These are phyloP conservation scores for Nerophis ophidion DNA, from an alignment of 2,113 vertebrate species.

Conservation along the genomic window DNA sequence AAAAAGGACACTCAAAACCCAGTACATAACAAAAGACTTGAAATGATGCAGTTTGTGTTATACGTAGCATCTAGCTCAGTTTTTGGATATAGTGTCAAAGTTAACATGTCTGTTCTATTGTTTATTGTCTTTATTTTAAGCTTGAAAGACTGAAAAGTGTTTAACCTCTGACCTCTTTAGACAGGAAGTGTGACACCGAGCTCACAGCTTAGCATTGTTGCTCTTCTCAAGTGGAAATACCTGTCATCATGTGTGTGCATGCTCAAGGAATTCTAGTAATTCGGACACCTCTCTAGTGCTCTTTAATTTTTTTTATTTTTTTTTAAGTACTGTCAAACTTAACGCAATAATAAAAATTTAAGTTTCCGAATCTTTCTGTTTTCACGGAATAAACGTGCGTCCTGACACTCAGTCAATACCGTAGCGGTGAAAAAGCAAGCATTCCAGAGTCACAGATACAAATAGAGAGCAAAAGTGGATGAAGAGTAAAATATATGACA, in stretches of 20 bases:
- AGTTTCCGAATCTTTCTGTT: neutral
- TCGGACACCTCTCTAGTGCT: slow-evolving; percentile 23
- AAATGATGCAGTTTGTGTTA: neutral
- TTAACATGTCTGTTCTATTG: slow-evolving; percentile 24
- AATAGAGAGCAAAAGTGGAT: too few species aligned
- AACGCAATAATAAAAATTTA: neutral
- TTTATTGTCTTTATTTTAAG: slow-evolving; percentile 22
- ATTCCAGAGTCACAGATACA: too few species aligned
- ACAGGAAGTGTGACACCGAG: slow-evolving; percentile 56
- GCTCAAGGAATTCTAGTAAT: slow-evolving; percentile 33
- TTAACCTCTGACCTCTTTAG: slow-evolving; percentile 62
- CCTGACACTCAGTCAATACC: too few species aligned
- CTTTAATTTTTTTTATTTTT: slow-evolving; percentile 8
- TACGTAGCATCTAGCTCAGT: neutral
- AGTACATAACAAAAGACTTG: too few species aligned
- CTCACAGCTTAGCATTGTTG: slow-evolving; percentile 53
- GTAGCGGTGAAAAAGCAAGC: too few species aligned
- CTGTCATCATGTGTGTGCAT: slow-evolving; percentile 49
- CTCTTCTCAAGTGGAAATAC: slow-evolving; percentile 59
- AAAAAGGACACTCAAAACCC: too few species aligned
- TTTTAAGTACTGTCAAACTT: too few species aligned
- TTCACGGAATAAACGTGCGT: too few species aligned
- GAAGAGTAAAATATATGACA: too few species aligned
- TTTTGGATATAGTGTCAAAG: neutral
- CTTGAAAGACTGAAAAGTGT: slow-evolving; percentile 51